phyloP scores from a whole-genome alignment of 2,797 vertebrate species.

The Intellagama lesueurii region DNA sequence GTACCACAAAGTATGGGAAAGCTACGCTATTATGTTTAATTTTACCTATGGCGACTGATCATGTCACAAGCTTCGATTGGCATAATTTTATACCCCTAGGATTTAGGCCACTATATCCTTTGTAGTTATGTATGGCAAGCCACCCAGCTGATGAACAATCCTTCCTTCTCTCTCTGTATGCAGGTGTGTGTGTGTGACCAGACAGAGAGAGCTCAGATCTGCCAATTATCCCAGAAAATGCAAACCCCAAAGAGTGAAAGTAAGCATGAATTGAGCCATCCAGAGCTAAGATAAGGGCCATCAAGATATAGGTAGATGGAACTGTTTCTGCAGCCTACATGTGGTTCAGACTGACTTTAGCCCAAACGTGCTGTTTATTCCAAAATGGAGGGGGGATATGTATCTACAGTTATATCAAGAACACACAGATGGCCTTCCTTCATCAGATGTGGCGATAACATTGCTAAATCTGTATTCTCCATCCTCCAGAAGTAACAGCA shows the following conservation, averaged over 20 bases:
- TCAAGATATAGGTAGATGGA: slow-evolving; percentile 42
- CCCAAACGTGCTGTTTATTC: slow-evolving; percentile 38
- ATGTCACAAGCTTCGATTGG: too few relatives aligned
- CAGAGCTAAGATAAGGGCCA: slow-evolving; percentile 58
- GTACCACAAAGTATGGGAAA: background rate
- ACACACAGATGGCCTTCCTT: slow-evolving; percentile 25
- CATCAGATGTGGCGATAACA: slow-evolving; percentile 10
- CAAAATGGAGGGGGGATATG: background rate
- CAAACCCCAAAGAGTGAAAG: slow-evolving; percentile 33
- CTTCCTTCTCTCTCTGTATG: slow-evolving; percentile 14
- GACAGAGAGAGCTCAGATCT: background rate
- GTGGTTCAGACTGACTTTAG: slow-evolving; percentile 39
- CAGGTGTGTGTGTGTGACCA: background rate
- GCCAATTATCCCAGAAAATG: slow-evolving; percentile 52
- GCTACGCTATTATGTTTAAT: too few relatives aligned
- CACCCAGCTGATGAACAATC: background rate
- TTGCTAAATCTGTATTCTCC: slow-evolving; percentile 36
- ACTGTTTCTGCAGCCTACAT: slow-evolving; percentile 46
- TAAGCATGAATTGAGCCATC: slow-evolving; percentile 35
- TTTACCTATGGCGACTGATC: too few relatives aligned
- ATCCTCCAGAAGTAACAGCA: slow-evolving; percentile 46
- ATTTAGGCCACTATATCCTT: too few relatives aligned
- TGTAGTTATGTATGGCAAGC: slow-evolving; percentile 20
- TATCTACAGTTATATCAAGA: slow-evolving; percentile 24
- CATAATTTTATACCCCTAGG: too few relatives aligned